phyloP scores from a whole-genome alignment of 2,113 vertebrate species.

The Pelecanus crispus region DNA sequence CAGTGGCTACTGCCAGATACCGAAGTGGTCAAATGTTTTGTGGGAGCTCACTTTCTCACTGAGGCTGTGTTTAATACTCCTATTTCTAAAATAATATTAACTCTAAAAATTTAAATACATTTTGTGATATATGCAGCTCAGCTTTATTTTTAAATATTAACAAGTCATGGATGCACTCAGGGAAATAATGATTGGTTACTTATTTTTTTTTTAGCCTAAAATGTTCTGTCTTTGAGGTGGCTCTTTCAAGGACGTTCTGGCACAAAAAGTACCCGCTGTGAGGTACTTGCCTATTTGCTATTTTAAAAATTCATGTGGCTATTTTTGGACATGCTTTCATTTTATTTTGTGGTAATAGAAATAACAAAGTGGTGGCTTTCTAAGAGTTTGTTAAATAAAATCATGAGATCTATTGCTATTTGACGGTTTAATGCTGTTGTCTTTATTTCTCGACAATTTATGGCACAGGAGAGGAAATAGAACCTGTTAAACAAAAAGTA shows the following conservation, averaged over 20 bases:
- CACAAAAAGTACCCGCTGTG: neutral
- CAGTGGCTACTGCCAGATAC: neutral
- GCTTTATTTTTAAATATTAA: neutral
- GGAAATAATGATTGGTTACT: neutral
- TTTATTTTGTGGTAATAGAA: neutral
- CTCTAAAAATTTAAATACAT: neutral
- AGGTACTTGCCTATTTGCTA: neutral
- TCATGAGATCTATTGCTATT: neutral
- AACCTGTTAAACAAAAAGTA: neutral
- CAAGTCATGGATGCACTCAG: neutral
- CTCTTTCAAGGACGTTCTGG: neutral
- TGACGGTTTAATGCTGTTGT: neutral
- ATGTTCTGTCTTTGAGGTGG: neutral
- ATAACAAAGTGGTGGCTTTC: neutral
- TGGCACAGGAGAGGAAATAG: neutral
- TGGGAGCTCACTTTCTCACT: neutral
- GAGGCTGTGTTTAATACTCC: neutral
- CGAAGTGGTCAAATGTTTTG: neutral
- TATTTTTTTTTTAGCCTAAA: neutral
- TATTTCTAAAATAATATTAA: neutral
- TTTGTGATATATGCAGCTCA: neutral
- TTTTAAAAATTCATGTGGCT: neutral
- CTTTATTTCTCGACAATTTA: neutral
- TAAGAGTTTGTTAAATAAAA: neutral
- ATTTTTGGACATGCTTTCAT: neutral